A percentile compares a stretch with the other conserved stretches of the same genome.
These are phyloP conservation scores for Cydia pomonella DNA, from an alignment of 1,140 invertebrate genomes.

Conservation along the genomic window DNA sequence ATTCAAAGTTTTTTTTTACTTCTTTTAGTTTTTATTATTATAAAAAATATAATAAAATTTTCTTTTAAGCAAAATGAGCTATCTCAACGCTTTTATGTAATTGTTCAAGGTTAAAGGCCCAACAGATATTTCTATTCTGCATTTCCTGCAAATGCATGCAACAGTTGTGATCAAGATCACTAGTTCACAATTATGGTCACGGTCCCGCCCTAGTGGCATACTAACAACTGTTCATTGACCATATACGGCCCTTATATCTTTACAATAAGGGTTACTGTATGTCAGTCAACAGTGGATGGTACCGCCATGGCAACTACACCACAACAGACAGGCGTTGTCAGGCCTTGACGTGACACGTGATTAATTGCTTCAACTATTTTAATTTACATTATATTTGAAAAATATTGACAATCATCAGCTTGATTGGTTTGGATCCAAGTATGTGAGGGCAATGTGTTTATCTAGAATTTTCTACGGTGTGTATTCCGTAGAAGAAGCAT, in stretches of 20 bases:
- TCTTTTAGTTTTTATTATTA: too few species aligned
- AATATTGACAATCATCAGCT: slow-evolving; percentile 12
- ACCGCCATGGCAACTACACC: background rate
- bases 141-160: slow-evolving; percentile 1
- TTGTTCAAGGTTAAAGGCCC: too few species aligned
- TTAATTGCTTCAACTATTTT: background rate
- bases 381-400: slow-evolving; percentile 12
- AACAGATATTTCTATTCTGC: background rate
- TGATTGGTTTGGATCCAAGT: background rate
- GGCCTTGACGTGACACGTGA: slow-evolving; percentile 8
- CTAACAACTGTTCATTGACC: too few species aligned
- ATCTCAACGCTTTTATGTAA: too few species aligned
- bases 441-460: background rate
- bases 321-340: slow-evolving; percentile 2
- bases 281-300: too few species aligned
- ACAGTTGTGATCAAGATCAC: background rate
- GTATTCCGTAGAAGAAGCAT: background rate
- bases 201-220: background rate
- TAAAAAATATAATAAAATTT: too few species aligned
- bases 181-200: background rate
- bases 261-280: too few species aligned
- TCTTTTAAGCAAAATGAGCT: too few species aligned
- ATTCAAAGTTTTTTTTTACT: too few species aligned
- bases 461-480: background rate
- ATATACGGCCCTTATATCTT: too few species aligned